Evolutionary conservation across 2,888 invertebrate genomes (phyloP).

Genomic region (Tenthredo notha): DNA sequence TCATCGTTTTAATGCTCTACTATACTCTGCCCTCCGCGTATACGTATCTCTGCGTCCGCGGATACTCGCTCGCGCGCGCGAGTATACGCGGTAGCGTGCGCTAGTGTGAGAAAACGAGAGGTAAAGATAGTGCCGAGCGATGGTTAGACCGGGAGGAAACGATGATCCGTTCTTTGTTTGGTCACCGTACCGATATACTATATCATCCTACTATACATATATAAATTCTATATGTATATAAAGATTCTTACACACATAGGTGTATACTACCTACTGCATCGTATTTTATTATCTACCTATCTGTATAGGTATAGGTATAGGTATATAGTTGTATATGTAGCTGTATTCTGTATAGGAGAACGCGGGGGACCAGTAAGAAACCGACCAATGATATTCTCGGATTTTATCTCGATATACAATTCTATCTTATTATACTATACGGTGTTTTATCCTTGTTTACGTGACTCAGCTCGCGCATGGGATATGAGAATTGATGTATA

Average conservation of each 20-base stretch:
- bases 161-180: slow-evolving; percentile 31
- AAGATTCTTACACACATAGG: not conserved
- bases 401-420: slow-evolving; percentile 73
- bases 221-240: not conserved
- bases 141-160: slow-evolving; percentile 9
- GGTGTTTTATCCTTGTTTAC: slow-evolving; percentile 9
- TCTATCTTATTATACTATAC: slow-evolving; percentile 66
- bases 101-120: slow-evolving; percentile 26
- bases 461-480: not conserved
- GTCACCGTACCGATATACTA: not conserved
- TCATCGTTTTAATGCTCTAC: slow-evolving; percentile 32
- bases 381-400: slow-evolving; percentile 73
- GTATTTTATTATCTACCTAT: not conserved
- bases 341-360: slow-evolving; percentile 5
- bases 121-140: slow-evolving; percentile 56
- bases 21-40: not conserved
- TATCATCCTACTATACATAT: not conserved
- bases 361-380: slow-evolving; percentile 54
- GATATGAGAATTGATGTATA: slow-evolving; percentile 3
- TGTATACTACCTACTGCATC: not conserved
- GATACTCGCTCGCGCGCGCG: too few relatives aligned
- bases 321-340: slow-evolving; percentile 3
- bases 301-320: not conserved
- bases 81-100: too few relatives aligned
- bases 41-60: not conserved